Base-by-base conservation (phyloP, 2,888 invertebrate species). In the Stenoptilia bipunctidactyla region DNA sequence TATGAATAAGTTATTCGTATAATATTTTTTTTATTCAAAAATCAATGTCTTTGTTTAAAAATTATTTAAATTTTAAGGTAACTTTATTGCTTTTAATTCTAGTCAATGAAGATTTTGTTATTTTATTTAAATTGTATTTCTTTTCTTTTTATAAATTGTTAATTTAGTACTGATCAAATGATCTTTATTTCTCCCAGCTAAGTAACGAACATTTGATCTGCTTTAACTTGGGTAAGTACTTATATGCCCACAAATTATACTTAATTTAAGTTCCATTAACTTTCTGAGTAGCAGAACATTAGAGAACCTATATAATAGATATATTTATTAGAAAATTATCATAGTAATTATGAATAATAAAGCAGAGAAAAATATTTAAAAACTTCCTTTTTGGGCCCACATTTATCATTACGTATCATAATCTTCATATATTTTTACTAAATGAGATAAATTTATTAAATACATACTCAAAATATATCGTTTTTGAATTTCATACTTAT, bases 151-250 rank as follows among this genome's bases (percentile, higher is more conserved):
- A n/a, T n/a, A n/a, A n/a, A n/a, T n/a, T n/a, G n/a, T n/a, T n/a
- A n/a, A n/a, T n/a, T n/a, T n/a, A n/a, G n/a, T n/a, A n/a, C 20
- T 20, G 20, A 30, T 65, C 70, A 70, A 79, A 73, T 73, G 71
- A 44, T 52, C 64, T 70, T 67, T 48, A 68, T 73, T 69, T 76
- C 66, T 52, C 76, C 79, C 82, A 82, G 82, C 79, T 72, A 65
- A 68, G 66, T 68, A 50, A 70, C 67, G 67, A 53, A 53, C 66
- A 71, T 75, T 79, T 74, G 67, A 62, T 53, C 34, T 38, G 15
- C 51, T 50, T 51, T 51, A 41, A 47, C 39, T 55, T 47, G 40
- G 40, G 37, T 40, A 45, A 46, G 38, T 3, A 3, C 4, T n/a
- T 30, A 30, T 30, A 42, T 44, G 34, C 8, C 3, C 8, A 20